These are phyloP conservation scores for Tamias sibiricus DNA, from an alignment of 2,113 vertebrate species.

Conservation along the genomic window DNA sequence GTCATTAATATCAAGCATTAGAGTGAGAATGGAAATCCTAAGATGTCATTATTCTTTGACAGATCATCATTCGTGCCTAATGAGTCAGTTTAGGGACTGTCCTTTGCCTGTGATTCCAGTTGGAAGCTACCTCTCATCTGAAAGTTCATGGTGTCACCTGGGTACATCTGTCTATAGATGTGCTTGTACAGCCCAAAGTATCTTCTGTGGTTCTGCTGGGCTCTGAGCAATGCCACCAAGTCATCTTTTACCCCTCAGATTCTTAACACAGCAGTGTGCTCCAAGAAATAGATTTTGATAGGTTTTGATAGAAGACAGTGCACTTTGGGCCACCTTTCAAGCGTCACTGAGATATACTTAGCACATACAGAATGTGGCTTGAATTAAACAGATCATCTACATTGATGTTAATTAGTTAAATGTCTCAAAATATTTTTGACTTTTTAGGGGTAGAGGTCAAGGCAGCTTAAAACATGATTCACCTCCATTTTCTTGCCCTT, in stretches of 20 bases:
- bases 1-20: slow-evolving; percentile 22
- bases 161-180: background rate
- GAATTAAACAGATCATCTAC: background rate
- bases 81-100: slow-evolving; percentile 34
- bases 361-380: background rate
- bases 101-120: background rate
- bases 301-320: background rate
- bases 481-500: background rate
- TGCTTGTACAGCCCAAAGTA: background rate
- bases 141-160: slow-evolving; percentile 10
- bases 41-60: slow-evolving; percentile 62
- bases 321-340: background rate
- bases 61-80: slow-evolving; percentile 26
- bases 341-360: background rate
- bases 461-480: background rate
- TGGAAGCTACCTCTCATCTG: background rate
- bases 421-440: background rate
- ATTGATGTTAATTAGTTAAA: background rate
- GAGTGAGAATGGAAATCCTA: background rate
- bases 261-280: background rate
- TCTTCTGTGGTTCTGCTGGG: background rate
- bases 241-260: background rate
- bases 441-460: background rate
- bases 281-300: background rate
- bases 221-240: background rate